Conservation (phyloP, 2,797 vertebrate species). For the Rhinogobio ventralis region DNA sequence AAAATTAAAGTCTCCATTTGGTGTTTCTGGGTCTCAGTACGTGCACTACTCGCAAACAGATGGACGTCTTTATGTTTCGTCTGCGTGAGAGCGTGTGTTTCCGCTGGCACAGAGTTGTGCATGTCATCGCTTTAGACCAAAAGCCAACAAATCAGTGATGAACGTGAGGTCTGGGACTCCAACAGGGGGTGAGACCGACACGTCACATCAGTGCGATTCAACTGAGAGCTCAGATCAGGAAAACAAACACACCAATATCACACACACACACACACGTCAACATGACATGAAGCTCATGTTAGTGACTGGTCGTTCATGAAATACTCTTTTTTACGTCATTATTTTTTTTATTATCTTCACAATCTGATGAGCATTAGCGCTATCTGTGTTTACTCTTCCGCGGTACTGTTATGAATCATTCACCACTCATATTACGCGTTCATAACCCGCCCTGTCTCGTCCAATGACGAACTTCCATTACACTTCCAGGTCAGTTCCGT, state of each 20-base stretch:
- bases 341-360: no score
- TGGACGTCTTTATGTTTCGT: slow-evolving; percentile 7
- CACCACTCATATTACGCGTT: no score
- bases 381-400: no score
- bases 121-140: slow-evolving; percentile 11
- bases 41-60: slow-evolving; percentile 1
- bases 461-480: no score
- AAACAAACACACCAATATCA: neutral
- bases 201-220: neutral
- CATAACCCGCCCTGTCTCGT: no score
- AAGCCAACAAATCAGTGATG: neutral
- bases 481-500: no score
- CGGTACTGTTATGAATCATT: no score
- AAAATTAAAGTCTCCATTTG: neutral
- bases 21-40: neutral
- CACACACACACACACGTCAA: neutral
- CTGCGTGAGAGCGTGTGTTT: slow-evolving; percentile 4
- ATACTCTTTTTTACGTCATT: neutral
- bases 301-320: neutral
- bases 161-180: neutral
- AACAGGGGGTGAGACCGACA: neutral
- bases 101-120: neutral
- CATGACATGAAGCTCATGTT: neutral
- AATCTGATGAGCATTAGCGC: no score
- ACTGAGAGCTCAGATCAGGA: neutral